Base-by-base conservation (phyloP, 92 coral and sea anemone genomes). In the Epizoanthus scotinus region DNA sequence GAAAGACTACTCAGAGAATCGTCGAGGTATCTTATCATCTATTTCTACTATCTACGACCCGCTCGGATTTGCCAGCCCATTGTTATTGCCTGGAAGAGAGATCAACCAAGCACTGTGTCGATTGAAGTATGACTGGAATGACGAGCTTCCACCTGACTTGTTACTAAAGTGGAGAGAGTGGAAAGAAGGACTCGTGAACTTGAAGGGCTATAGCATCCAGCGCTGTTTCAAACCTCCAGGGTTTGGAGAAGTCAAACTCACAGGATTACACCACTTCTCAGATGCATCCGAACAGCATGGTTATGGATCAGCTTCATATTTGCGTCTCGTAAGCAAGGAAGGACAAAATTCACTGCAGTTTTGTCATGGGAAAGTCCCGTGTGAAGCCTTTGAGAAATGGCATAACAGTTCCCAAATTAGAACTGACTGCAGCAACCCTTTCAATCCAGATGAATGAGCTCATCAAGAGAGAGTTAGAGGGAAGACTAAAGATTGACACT, bases 31-130 rank as follows among this genome's bases (percentile, higher is more conserved):
- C 27, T 68, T 91, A 53, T 88, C 88, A 14, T 83, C 94, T 5
- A 83, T 91, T 25, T 88, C 94, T 25, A 80, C 84, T 2, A 88
- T 88, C 21, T 88, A 85, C 36, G 90, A 85, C 49, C 95, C 90
- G 20, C 80, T 88, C 8, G 89, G 90, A 84, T 86, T 89, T 56
- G 79, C 86, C 28, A 84, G 91, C 57, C 89, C 91, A 5, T 52
- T 87, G 3, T 79, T 90, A 19, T 71, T 90, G 55, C 84, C 84
- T 3, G 89, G 88, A 10, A 84, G 89, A 86, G 92, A 89, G 60
- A 86, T 84, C 3, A 91, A 89, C 58, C 91, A 91, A 65, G 91
- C 84, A 85, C 52, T 89, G 54, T 91, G 89, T 18, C 86, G 19
- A 52, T 1, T 83, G 74, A 88, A 89, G 74, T 89, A 83, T 22